Base-by-base conservation (phyloP, 2,888 invertebrate species). In the Drosophila borealis region DNA sequence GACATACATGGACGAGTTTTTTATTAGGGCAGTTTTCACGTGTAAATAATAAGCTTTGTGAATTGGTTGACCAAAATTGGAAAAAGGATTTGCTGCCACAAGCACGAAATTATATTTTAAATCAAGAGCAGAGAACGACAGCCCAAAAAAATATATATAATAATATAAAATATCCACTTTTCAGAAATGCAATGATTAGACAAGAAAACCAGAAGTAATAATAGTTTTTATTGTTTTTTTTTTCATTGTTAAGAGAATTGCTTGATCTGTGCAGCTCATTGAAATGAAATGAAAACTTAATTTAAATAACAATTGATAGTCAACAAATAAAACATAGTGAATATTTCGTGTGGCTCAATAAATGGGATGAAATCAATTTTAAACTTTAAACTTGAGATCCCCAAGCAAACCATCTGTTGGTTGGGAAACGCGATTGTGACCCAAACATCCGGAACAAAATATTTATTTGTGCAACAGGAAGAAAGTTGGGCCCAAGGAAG, bases 381-480 rank as follows among this genome's bases (percentile, higher is more conserved):
- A 56, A 74, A 59, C 46, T 68, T 68, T 59, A 74, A 73, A 76
- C 42, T 76, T 21, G 17, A 45, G 36, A 51, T 13, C 36, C 10
- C 11, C 39, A 41, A 13, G 34, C 29, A 25, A 14, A 42, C 45
- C 54, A 65, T 46, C 53, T 57, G 45, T 21, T 39, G 41, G 39
- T 39, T 39, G 33, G 29, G n/a, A 54, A 53, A 64, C 66, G 76
- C 82, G 81, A 86, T 76, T 88, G 84, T 80, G 87, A 81, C 81
- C 89, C 87, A 68, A 80, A 71, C 84, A 88, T 84, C 84, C 84
- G 89, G 84, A 76, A 68, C 62, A 80, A 86, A 88, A 86, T 80
- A 88, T 84, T 86, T 84, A 86, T 84, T 86, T 84, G 84, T 80
- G 74, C 81, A 86, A 88, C 87, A 88, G 84, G 89, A 84, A 78